Conservation (phyloP, 2,888 invertebrate genomes). For the Acleris emargana region DNA sequence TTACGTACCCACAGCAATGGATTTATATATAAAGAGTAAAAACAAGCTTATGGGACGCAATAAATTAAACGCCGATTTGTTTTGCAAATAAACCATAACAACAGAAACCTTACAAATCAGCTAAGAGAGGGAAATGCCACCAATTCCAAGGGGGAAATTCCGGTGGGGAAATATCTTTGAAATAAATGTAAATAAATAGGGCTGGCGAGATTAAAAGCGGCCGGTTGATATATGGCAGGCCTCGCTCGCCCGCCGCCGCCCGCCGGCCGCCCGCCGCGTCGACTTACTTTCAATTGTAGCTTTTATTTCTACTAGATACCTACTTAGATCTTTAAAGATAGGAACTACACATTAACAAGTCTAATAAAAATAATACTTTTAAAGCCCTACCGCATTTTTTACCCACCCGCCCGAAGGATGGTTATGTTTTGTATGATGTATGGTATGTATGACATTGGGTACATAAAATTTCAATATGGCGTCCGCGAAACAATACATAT, state of each 20-base stretch:
- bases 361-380: too few species aligned
- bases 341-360: constrained; percentile 3
- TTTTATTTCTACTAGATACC: constrained; percentile 12
- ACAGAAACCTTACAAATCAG: constrained; percentile 72
- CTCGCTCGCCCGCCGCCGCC: constrained; percentile 48
- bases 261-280: constrained; percentile 46
- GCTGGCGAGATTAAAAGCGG: constrained; percentile 77
- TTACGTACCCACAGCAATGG: too few species aligned
- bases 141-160: constrained; percentile 76
- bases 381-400: too few species aligned
- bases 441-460: too few species aligned
- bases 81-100: constrained; percentile 67
- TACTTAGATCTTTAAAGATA: background rate
- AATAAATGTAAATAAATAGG: constrained; percentile 80
- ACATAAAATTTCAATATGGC: too few species aligned
- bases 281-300: constrained; percentile 38
- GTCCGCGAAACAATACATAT: too few species aligned
- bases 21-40: too few species aligned
- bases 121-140: constrained; percentile 72
- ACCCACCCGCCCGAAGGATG: too few species aligned
- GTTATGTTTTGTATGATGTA: too few species aligned
- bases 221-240: constrained; percentile 69
- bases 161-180: constrained; percentile 76
- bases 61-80: constrained; percentile 63
- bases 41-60: constrained; percentile 39